These are phyloP conservation scores for Micrasema longulum DNA, from an alignment of 1,140 invertebrate species.

Conservation along the genomic window DNA sequence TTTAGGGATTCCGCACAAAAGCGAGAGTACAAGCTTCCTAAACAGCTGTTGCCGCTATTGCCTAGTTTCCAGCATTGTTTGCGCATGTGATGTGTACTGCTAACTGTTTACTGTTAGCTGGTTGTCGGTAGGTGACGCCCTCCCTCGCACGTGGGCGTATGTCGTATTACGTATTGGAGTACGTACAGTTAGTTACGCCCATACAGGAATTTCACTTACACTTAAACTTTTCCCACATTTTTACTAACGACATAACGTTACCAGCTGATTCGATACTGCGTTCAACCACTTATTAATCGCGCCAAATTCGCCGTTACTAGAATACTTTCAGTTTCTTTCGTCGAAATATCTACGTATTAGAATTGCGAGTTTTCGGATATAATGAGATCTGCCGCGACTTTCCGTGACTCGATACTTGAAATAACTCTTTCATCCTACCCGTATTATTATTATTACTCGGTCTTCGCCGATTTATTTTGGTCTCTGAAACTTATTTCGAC, in stretches of 20 bases:
- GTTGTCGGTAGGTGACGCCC: not conserved
- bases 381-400: not conserved
- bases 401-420: not conserved
- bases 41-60: too few species aligned
- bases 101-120: not conserved
- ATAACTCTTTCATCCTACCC: conserved; percentile 18
- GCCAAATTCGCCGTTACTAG: not conserved
- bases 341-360: not conserved
- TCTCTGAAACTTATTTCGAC: not conserved
- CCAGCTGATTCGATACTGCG: not conserved
- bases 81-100: too few species aligned
- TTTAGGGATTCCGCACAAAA: too few species aligned
- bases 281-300: too few species aligned
- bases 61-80: too few species aligned
- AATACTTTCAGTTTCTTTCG: conserved; percentile 1
- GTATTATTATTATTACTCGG: not conserved
- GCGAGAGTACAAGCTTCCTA: too few species aligned
- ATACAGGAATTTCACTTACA: conserved; percentile 18
- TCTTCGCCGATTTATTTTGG: conserved; percentile 4
- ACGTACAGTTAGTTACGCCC: not conserved
- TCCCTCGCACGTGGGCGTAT: not conserved
- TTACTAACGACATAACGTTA: not conserved
- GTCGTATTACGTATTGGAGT: conserved; percentile 6
- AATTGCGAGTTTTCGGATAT: not conserved
- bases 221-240: conserved; percentile 2